Base-by-base conservation (phyloP, 35 echinoderm and acorn worm species). In the Nesometra sesokonis region DNA sequence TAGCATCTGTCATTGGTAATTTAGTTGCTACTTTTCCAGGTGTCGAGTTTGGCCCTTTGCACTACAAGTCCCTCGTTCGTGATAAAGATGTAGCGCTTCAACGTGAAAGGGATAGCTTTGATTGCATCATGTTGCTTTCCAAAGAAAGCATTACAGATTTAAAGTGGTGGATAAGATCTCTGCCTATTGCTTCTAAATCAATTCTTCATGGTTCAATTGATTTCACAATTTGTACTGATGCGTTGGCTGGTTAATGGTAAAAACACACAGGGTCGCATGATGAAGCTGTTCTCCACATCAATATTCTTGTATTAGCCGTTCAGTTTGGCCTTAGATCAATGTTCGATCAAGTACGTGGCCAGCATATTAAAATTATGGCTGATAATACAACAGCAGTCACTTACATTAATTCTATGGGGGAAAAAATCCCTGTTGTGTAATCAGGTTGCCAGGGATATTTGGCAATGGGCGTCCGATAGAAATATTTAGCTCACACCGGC, bases 401-500 rank as follows among this genome's bases (percentile, higher is more conserved):
- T n/a, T n/a, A n/a, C n/a, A n/a, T n/a, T n/a, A 36, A 84, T 77
- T 30, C 17, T 90, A 77, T 82, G 83, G 7, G 83, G 89, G 31
- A 86, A 39, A 36, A 90, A 52, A 86, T 90, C 83, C 30, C 30
- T 37, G 17, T 4, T 47, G 17, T 90, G 89, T 79, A 86, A 90
- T 86, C 32, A 77, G 0, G 34, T 86, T 39, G 82, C 89, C 7
- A 80, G 77, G 31, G 29, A 29, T 46, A 85, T 86, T 85, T 90
- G 89, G 89, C 19, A 34, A 32, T 90, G 89, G 89, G 77, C 57
- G 21, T 78, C 15, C 31, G 36, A 86, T 30, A 82, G 79, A 57
- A 82, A 89, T 32, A 86, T 90, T 19, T 90, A 83, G 89, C 32
- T 90, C 21, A 40, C 82, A 4, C 36, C 46, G 43, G 88, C 88